Evolutionary conservation across 2,888 invertebrate genomes (phyloP), one percentile per base, ranked within the genome.

Genomic region (Metacarcinus magister): DNA sequence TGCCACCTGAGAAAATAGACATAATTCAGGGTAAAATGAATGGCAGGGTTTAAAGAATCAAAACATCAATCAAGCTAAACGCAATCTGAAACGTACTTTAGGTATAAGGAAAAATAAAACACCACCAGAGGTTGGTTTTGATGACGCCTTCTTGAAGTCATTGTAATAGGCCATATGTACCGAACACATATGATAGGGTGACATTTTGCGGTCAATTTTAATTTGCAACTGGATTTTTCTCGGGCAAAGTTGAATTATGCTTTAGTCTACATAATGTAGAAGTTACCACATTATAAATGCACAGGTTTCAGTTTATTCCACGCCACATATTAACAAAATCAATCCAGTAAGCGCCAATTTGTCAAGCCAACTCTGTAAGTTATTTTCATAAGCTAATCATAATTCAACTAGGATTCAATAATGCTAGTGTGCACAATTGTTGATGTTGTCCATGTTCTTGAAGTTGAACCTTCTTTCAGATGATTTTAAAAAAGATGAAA

Each of bases 1-100:
- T 96, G 94, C 82, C 93, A 94, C 95, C 95, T 96, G 95, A 44
- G 95, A 96, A 96, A 95, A 75, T 44, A 95, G 82, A 95, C 95
- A 91, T n/a, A 48, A 92, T 32, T 90, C 92, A 32, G 92, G 75
- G 91, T 95, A 91, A 95, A 91, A 60, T 13, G 54, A 48, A 23
- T 48, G 44, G n/a, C 43, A 91, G 67, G 67, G 91, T 87, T 90
- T 94, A 54, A 94, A 39, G 91, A 32, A 43, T 60, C 92, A 93
- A 28, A 93, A n/a, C 8, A 87, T 13, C 10, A 82, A 28, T 87
- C n/a, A 87, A 39, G 87, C 13, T 39, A 39, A 39, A 87, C 19
- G 39, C 28, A 82, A 19, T 16, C 13, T 39, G 87, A 87, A n/a
- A 87, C 32, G 5, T 87, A 19, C n/a, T 8, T 39, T 32, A 39